These are phyloP conservation scores for Anticlea derivata DNA, from an alignment of 2,888 invertebrate genomes.

Conservation along the genomic window DNA sequence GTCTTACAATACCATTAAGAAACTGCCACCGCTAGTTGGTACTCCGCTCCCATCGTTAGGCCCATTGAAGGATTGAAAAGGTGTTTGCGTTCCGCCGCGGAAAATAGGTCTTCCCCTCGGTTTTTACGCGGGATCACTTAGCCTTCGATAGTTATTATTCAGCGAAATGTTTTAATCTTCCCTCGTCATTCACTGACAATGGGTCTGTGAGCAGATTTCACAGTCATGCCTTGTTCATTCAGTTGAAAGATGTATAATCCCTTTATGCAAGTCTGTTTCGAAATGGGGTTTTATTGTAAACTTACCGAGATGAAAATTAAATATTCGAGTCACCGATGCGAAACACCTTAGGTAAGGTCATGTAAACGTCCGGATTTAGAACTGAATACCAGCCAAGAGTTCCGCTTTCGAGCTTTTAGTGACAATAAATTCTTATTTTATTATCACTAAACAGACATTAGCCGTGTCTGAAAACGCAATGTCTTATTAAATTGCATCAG, in stretches of 20 bases:
- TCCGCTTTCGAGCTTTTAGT: constrained; percentile 52
- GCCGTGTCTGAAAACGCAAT: constrained; percentile 36
- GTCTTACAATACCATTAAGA: constrained; percentile 81
- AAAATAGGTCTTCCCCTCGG: constrained; percentile 79
- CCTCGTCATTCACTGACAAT: constrained; percentile 79
- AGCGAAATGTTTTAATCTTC: constrained; percentile 79
- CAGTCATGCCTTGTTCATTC: constrained; percentile 74
- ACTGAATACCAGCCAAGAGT: constrained; percentile 71
- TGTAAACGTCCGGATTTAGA: constrained; percentile 72
- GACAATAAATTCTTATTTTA: constrained; percentile 50
- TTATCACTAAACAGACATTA: constrained; percentile 46
- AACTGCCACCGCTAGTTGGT: constrained; percentile 81
- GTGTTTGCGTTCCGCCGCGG: constrained; percentile 79
- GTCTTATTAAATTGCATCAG: constrained; percentile 36
- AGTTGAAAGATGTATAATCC: constrained; percentile 50
- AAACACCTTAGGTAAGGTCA: constrained; percentile 70
- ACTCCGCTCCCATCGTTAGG: constrained; percentile 65
- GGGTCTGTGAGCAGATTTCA: constrained; percentile 65
- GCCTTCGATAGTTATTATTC: constrained; percentile 81
- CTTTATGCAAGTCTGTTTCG: constrained; percentile 47
- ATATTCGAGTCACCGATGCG: constrained; percentile 50
- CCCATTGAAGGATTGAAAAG: constrained; percentile 82
- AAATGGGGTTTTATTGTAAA: constrained; percentile 40
- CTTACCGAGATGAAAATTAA: constrained; percentile 19
- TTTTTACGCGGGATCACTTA: constrained; percentile 78